Evolutionary conservation across 2,888 invertebrate species (phyloP), one percentile per base, ranked within the genome.

Genomic region (Dynastes maya): DNA sequence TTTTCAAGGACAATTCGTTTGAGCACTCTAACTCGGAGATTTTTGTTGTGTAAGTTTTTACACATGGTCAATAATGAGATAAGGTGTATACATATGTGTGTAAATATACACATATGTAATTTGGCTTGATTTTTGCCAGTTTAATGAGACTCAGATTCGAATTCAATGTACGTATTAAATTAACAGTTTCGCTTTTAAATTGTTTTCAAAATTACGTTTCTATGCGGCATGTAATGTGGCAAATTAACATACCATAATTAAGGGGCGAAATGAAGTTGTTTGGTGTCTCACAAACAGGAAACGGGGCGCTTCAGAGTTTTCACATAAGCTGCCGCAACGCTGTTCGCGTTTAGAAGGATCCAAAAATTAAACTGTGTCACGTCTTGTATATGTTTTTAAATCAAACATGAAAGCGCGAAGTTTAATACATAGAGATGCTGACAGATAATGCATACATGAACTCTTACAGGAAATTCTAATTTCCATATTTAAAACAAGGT

Each of bases 201-300:
- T 32, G 29, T 32, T 29, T 63, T 63, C 9, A 63, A 63, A 32
- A 63, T 32, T 32, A 32, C 8, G 32, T 11, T 32, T 63, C 63
- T 8, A 13, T 27, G 32, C 29, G 13, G 13, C 32, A 68, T 68
- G 49, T 68, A 51, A 51, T 51, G 27, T 22, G 40, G n/a, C 51
- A 45, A 72, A 72, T 72, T 72, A 72, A 58, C 72, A 72, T 72
- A 72, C 11, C 51, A 61, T 72, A 72, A 72, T 72, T 72, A 72
- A 72, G 37, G 58, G 51, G 40, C 45, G 37, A 40, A 22, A 32
- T 16, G 37, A 55, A 55, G 37, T 71, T 27, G 40, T 37, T 55
- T 40, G 37, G 37, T 13, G 45, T 40, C 22, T 9, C 58, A 45
- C 22, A 37, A 29, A 37, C 16, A 72, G 58, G 37, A 37, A 72